A percentile compares a stretch with the other conserved stretches of the same genome.
phyloP scores from a whole-genome alignment of 2,888 invertebrate genomes.

The Colletes collaris region DNA sequence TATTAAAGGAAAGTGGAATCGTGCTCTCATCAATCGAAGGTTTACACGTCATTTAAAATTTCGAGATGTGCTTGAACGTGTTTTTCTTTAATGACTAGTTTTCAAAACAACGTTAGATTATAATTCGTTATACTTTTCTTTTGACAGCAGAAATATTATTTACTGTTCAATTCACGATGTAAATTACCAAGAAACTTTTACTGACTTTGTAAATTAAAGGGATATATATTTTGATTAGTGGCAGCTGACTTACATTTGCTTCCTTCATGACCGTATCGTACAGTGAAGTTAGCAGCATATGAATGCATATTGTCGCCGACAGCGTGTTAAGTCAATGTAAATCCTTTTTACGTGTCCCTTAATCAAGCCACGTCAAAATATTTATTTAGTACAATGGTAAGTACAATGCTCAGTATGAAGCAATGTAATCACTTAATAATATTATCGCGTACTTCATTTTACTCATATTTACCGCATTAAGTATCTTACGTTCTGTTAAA shows the following conservation, averaged over 20 bases:
- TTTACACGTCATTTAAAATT: background rate
- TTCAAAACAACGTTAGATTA: background rate
- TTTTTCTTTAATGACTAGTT: background rate
- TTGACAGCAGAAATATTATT: background rate
- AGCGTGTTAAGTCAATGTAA: constrained; percentile 6
- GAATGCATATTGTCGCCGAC: background rate
- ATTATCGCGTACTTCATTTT: background rate
- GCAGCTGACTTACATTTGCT: constrained; percentile 8
- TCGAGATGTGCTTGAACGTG: background rate
- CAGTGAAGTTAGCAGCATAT: constrained; percentile 29
- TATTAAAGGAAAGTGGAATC: background rate
- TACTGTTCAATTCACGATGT: background rate
- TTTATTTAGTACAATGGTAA: constrained; percentile 50
- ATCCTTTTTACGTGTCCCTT: constrained; percentile 32
- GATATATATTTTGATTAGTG: constrained; percentile 39
- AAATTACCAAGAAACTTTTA: background rate
- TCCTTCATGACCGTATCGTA: background rate
- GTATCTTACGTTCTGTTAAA: background rate
- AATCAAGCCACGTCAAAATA: constrained; percentile 55
- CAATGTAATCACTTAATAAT: background rate
- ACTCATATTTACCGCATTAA: background rate
- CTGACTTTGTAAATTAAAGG: constrained; percentile 4
- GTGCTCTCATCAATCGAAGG: background rate
- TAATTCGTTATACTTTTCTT: background rate
- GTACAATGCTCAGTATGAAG: constrained; percentile 17